Percentiles rank a stretch among this genome's conserved stretches.
These are phyloP conservation scores for Dipus sagitta DNA, from an alignment of 2,797 vertebrate genomes.

Conservation along the genomic window DNA sequence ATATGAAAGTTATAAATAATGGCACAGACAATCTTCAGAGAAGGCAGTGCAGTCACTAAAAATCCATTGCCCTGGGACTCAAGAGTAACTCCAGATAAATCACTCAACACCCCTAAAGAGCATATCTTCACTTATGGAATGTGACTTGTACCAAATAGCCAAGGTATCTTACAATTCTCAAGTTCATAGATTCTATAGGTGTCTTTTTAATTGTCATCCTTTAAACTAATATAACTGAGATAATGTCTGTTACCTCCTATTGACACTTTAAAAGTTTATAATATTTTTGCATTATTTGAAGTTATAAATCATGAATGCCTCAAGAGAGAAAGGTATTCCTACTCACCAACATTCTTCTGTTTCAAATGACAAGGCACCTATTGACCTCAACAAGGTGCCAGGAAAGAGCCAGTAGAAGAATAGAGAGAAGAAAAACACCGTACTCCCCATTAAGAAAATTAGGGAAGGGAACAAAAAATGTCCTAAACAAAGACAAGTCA, in stretches of 20 bases:
- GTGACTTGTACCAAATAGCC: not conserved
- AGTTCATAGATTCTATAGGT: not conserved
- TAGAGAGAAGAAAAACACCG: not conserved
- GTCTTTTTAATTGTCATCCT: not conserved
- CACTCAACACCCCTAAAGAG: not conserved
- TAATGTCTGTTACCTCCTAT: not conserved
- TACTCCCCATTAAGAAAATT: not conserved
- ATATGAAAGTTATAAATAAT: not conserved
- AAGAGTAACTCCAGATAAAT: not conserved
- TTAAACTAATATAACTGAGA: not conserved
- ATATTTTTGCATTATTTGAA: not conserved
- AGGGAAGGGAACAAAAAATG: not conserved
- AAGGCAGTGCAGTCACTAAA: not conserved
- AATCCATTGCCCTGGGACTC: not conserved
- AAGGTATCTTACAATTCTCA: not conserved
- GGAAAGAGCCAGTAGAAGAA: not conserved
- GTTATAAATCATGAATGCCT: not conserved
- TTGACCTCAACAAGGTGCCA: not conserved
- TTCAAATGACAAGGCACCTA: not conserved
- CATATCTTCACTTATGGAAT: not conserved
- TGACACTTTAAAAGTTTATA: conserved; percentile 1
- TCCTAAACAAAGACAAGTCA: conserved; percentile 15
- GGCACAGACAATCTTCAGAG: not conserved
- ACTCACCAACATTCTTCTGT: not conserved
- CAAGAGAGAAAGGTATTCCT: not conserved